Percentiles rank a stretch among this genome's conserved stretches.
These are phyloP conservation scores for Chionodraco myersi DNA, from an alignment of 2,113 vertebrate species.

Conservation along the genomic window DNA sequence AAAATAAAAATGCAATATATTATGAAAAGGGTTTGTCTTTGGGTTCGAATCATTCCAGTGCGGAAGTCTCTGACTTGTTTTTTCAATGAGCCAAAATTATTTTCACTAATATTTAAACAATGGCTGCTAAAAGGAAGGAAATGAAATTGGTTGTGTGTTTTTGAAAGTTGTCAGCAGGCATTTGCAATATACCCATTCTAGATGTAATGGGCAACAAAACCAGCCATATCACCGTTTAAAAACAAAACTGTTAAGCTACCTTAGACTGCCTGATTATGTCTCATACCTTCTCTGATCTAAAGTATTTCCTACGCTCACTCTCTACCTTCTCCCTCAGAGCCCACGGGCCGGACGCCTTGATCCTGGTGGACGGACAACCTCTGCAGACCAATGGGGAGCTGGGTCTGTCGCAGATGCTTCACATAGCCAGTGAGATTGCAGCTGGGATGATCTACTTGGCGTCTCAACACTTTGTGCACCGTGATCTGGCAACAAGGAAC, in stretches of 20 bases:
- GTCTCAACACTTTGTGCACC: constrained; percentile 98
- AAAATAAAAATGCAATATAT: not conserved
- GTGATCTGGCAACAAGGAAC: constrained; percentile 97
- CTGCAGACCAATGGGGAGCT: constrained; percentile 94
- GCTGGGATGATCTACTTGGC: constrained; percentile 97
- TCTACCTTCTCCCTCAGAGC: constrained; percentile 84
- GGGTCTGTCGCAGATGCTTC: constrained; percentile 96
- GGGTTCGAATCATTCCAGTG: not conserved
- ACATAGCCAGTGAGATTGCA: constrained; percentile 96
- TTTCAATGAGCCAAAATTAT: not conserved
- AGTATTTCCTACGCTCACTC: not conserved
- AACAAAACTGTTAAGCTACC: too few species aligned
- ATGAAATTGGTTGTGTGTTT: not conserved
- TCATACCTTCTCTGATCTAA: not conserved
- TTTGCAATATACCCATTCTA: too few species aligned
- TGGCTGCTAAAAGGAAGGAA: not conserved
- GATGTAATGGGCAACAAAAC: too few species aligned
- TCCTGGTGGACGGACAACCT: constrained; percentile 96
- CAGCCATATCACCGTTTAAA: too few species aligned
- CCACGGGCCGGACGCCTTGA: constrained; percentile 95
- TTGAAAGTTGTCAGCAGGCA: not conserved
- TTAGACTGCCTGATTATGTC: too few species aligned
- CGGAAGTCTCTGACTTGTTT: not conserved
- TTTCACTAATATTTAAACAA: not conserved
- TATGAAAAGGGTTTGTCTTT: not conserved